phyloP scores from a whole-genome alignment of 2,113 vertebrate species.

The Neofelis nebulosa region DNA sequence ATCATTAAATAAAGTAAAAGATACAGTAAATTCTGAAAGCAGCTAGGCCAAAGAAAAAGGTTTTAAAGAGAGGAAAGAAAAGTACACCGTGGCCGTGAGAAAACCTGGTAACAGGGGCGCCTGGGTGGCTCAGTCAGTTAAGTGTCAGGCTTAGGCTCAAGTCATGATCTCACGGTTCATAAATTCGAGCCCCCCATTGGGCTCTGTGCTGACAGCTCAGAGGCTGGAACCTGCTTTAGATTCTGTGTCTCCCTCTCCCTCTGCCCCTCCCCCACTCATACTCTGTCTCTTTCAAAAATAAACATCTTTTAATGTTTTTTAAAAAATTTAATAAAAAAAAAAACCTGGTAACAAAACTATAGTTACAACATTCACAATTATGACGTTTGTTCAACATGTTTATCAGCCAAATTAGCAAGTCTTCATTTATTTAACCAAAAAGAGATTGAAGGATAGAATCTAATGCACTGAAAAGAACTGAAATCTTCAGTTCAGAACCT shows the following conservation, averaged over 20 bases:
- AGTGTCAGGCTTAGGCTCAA: too few relatives aligned
- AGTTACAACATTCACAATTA: not conserved
- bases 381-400: not conserved
- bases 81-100: not conserved
- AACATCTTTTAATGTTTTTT: too few relatives aligned
- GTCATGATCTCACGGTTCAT: too few relatives aligned
- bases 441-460: not conserved
- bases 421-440: not conserved
- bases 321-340: too few relatives aligned
- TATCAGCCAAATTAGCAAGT: slow-evolving; percentile 10
- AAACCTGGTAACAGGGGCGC: not conserved
- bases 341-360: not conserved
- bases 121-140: too few relatives aligned
- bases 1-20: not conserved
- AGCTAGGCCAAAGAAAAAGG: not conserved
- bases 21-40: slow-evolving; percentile 8
- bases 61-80: not conserved
- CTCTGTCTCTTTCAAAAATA: not conserved
- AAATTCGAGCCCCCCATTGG: too few relatives aligned
- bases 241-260: too few relatives aligned
- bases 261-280: too few relatives aligned
- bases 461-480: not conserved
- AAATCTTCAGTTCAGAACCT: slow-evolving; percentile 9
- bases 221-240: too few relatives aligned
- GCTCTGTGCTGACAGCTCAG: too few relatives aligned